These are phyloP conservation scores for Andrena flavipes DNA, from an alignment of 2,888 invertebrate species.

Conservation along the genomic window DNA sequence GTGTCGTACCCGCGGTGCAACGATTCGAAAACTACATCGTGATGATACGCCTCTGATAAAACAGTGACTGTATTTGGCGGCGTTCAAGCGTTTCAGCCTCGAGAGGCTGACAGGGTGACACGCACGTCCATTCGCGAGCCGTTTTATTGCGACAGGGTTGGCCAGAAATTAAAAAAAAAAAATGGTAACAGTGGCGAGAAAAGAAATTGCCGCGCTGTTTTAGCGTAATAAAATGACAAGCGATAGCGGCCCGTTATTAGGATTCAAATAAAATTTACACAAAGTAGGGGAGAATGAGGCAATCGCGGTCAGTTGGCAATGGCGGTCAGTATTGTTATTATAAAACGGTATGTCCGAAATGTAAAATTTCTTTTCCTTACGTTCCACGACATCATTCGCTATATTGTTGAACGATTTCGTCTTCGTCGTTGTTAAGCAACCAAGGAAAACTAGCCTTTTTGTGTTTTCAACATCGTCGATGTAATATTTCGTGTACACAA, in stretches of 20 bases:
- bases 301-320: too few species aligned
- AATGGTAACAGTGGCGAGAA: slow-evolving; percentile 47
- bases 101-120: slow-evolving; percentile 31
- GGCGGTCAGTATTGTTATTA: too few species aligned
- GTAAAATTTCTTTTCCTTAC: too few species aligned
- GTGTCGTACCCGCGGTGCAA: slow-evolving; percentile 18
- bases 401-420: too few species aligned
- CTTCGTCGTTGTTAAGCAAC: too few species aligned
- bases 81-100: slow-evolving; percentile 25
- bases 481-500: too few species aligned
- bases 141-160: slow-evolving; percentile 66
- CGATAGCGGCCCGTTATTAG: slow-evolving; percentile 45
- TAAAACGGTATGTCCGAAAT: too few species aligned
- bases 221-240: slow-evolving; percentile 56
- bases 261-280: slow-evolving; percentile 13
- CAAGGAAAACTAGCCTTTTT: too few species aligned
- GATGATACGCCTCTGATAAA: slow-evolving; percentile 9
- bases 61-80: background rate
- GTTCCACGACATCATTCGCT: too few species aligned
- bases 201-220: slow-evolving; percentile 42
- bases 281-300: too few species aligned
- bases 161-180: slow-evolving; percentile 35
- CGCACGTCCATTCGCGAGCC: slow-evolving; percentile 50
- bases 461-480: too few species aligned
- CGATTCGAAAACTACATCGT: slow-evolving; percentile 26